A percentile compares a stretch with the other conserved stretches of the same genome.
phyloP scores from a whole-genome alignment of 1,140 invertebrate genomes.

The Leptinotarsa texana region DNA sequence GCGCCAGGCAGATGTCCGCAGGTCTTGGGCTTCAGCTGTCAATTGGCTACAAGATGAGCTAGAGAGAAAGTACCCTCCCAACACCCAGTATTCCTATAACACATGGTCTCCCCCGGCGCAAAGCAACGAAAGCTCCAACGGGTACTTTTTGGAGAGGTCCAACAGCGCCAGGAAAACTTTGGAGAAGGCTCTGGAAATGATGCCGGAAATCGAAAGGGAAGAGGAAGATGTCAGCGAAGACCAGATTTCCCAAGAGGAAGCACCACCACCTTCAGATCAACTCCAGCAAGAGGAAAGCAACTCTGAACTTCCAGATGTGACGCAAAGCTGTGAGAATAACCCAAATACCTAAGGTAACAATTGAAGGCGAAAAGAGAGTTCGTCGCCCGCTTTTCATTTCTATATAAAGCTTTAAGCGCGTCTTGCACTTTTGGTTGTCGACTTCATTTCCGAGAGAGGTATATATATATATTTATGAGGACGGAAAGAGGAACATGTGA shows the following conservation, averaged over 20 bases:
- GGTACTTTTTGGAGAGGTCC: constrained; percentile 89
- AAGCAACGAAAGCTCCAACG: constrained; percentile 93
- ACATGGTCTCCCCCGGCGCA: constrained; percentile 92
- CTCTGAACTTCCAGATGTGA: constrained; percentile 44
- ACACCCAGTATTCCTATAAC: constrained; percentile 77
- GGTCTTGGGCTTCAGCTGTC: constrained; percentile 86
- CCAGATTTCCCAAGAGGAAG: constrained; percentile 49
- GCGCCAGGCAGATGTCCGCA: constrained; percentile 74
- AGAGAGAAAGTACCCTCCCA: constrained; percentile 60
- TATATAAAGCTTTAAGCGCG: constrained; percentile 19
- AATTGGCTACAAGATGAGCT: constrained; percentile 95
- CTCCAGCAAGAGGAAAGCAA: constrained; percentile 30
- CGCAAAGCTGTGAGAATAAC: constrained; percentile 43
- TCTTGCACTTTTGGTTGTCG: constrained; percentile 16
- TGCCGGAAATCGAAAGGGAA: constrained; percentile 73
- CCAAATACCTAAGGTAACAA: constrained; percentile 35
- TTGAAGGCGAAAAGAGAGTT: neutral
- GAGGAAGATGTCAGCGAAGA: constrained; percentile 51
- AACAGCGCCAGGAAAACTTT: constrained; percentile 90
- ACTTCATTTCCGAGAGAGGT: constrained; percentile 18
- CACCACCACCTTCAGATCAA: neutral
- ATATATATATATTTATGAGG: neutral
- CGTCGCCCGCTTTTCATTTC: neutral
- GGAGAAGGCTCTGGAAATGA: constrained; percentile 80
- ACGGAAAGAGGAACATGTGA: constrained; percentile 46